These are phyloP conservation scores for Hydraecia micacea DNA, from an alignment of 2,888 invertebrate species.

Conservation along the genomic window DNA sequence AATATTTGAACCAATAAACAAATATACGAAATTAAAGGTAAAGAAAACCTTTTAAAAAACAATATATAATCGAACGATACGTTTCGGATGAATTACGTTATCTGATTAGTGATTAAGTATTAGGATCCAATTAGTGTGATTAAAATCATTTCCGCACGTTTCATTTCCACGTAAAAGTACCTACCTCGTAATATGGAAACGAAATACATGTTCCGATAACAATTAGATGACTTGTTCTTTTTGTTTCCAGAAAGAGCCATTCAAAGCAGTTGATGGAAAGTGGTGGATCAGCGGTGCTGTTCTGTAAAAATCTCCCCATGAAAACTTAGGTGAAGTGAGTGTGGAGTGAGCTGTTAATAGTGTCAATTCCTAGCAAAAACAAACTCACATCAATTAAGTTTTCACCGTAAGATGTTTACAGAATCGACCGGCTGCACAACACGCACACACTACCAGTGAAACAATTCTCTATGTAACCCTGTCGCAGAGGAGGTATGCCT, in stretches of 20 bases:
- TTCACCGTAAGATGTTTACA: no score
- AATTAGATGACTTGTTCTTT: constrained; percentile 22
- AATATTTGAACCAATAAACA: neutral
- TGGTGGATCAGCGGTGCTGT: neutral
- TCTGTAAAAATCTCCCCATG: no score
- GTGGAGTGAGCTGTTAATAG: no score
- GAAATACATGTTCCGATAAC: constrained; percentile 56
- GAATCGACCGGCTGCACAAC: neutral
- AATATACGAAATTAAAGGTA: neutral
- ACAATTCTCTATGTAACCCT: neutral
- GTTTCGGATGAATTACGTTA: constrained; percentile 50
- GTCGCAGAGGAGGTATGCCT: neutral
- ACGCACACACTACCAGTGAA: neutral
- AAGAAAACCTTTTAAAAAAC: constrained; percentile 9
- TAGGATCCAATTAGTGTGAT: constrained; percentile 61
- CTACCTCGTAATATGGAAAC: constrained; percentile 41
- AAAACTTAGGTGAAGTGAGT: no score
- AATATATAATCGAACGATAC: constrained; percentile 39
- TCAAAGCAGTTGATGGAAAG: neutral
- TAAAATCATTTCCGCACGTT: constrained; percentile 57
- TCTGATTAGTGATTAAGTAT: constrained; percentile 46
- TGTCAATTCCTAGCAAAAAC: no score
- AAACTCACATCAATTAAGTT: no score
- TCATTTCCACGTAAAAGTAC: constrained; percentile 31
- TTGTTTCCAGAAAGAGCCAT: constrained; percentile 8